Evolutionary conservation across 2,797 vertebrate species (phyloP).

Genomic region (Tarsius wallacei): DNA sequence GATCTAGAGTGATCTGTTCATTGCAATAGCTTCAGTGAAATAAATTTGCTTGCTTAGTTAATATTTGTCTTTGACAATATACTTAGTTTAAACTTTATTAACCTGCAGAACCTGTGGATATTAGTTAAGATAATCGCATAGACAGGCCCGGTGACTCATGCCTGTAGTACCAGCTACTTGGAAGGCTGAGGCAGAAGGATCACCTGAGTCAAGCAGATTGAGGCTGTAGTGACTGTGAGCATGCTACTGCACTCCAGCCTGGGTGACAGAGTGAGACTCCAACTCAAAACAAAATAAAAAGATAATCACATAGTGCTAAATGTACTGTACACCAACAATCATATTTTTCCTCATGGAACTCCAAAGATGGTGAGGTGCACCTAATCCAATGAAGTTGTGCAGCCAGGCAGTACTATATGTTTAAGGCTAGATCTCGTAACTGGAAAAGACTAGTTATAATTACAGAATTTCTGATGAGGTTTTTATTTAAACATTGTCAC

Average conservation of each 20-base stretch:
- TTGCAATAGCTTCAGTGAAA: neutral
- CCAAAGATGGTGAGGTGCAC: neutral
- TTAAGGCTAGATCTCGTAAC: neutral
- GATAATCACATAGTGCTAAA: neutral
- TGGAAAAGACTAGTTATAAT: neutral
- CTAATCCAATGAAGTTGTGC: neutral
- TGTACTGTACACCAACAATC: neutral
- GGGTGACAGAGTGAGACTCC: too few relatives aligned
- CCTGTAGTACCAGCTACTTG: too few relatives aligned
- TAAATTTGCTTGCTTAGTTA: neutral
- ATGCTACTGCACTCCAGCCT: too few relatives aligned
- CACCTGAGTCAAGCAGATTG: too few relatives aligned
- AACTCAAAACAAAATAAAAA: neutral
- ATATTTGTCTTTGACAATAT: neutral
- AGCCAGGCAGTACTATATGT: neutral
- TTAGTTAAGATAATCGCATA: neutral
- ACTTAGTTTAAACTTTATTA: neutral
- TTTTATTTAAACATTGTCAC: slow-evolving; percentile 19
- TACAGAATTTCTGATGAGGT: neutral
- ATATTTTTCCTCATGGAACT: neutral
- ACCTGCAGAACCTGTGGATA: neutral
- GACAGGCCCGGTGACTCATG: too few relatives aligned
- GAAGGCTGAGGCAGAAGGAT: too few relatives aligned
- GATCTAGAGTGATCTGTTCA: neutral
- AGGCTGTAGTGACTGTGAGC: too few relatives aligned